A percentile compares a stretch with the other conserved stretches of the same genome.
phyloP scores from a whole-genome alignment of 2,888 invertebrate genomes.

The Diarsia rubi region DNA sequence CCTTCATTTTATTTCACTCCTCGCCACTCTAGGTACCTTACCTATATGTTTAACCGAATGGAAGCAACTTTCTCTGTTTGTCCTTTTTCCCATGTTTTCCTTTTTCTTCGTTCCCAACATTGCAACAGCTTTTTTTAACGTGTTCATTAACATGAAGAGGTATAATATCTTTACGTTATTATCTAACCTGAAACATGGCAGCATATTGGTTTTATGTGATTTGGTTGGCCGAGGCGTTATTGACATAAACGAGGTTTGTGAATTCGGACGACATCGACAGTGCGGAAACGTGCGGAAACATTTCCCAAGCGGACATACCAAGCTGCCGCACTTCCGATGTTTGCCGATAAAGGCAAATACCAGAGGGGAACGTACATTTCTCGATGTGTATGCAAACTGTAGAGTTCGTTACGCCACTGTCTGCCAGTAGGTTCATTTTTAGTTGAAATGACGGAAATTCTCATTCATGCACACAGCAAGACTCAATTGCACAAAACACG shows the following conservation, averaged over 20 bases:
- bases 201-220: conserved; percentile 28
- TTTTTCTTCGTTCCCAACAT: background rate
- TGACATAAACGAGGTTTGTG: conserved; percentile 14
- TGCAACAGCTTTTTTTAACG: background rate
- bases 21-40: too few species aligned
- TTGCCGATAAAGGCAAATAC: conserved; percentile 32
- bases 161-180: background rate
- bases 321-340: conserved; percentile 39
- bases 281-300: conserved; percentile 37
- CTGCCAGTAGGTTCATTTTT: background rate
- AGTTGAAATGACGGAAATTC: background rate
- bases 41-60: too few species aligned
- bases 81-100: background rate
- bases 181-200: conserved; percentile 6
- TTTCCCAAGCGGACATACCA: conserved; percentile 32
- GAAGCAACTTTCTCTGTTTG: background rate
- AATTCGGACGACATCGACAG: conserved; percentile 37
- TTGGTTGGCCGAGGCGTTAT: conserved; percentile 28
- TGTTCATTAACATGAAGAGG: background rate
- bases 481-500: background rate
- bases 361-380: conserved; percentile 8
- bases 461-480: background rate
- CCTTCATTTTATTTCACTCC: too few species aligned
- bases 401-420: background rate
- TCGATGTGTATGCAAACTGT: background rate